phyloP scores from a whole-genome alignment of 2,113 vertebrate species.

The Toxostoma redivivum region DNA sequence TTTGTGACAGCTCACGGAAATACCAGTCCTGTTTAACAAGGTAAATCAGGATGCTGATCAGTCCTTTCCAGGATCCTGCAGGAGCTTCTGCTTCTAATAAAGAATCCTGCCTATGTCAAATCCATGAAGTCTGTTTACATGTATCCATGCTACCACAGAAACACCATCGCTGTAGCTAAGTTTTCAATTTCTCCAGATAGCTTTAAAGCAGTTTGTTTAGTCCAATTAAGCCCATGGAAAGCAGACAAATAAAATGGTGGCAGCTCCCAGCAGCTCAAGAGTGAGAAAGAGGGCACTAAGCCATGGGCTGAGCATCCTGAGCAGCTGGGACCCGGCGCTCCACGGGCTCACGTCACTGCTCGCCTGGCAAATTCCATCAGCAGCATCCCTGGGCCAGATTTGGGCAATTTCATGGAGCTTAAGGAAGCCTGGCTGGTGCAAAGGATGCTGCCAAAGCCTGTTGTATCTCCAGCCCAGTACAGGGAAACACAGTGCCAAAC shows the following conservation, averaged over 20 bases:
- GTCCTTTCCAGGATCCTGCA: neutral
- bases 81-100: neutral
- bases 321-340: neutral
- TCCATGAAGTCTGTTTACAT: neutral
- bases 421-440: neutral
- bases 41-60: neutral
- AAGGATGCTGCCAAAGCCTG: conserved; percentile 6
- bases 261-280: neutral
- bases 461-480: neutral
- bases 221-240: neutral
- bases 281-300: neutral
- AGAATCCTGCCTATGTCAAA: neutral
- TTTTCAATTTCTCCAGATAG: neutral
- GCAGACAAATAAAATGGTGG: neutral
- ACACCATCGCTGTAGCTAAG: fast-evolving
- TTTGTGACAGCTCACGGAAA: neutral
- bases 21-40: neutral
- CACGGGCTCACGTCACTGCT: neutral
- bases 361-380: neutral
- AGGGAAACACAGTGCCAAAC: neutral
- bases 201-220: neutral
- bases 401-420: conserved; percentile 26
- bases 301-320: neutral
- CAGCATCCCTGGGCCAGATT: neutral
- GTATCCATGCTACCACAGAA: neutral